Evolutionary conservation across 2,888 invertebrate genomes (phyloP), one percentile per base, ranked within the genome.

Genomic region (Ganaspis brasiliensis): DNA sequence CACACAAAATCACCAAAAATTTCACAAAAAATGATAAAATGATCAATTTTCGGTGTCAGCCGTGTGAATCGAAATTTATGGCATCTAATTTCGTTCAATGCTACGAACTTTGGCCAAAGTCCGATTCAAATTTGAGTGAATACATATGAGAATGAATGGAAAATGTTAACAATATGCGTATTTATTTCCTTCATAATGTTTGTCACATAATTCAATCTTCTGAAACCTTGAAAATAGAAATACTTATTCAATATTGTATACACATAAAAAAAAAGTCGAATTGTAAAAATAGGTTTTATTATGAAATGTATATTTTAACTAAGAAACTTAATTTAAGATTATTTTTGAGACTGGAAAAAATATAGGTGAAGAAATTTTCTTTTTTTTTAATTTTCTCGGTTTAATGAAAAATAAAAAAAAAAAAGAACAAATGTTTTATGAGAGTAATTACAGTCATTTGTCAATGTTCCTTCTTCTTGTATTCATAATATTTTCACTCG

Each of bases 61-160:
- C 24, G 26, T 6, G 61, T 37, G 26, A 61, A 61, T 61, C 24
- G n/a, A 37, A 61, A 61, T 45, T 49, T 19, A 45, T 57, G 56
- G 19, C 21, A 35, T 40, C 52, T 52, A 52, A 52, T 52, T 52
- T 52, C 19, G 52, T 52, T 52, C 52, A 52, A 52, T 52, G 52
- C 16, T 19, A 52, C 19, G 52, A 52, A 52, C 52, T 52, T 52
- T 52, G 52, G 52, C 52, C 52, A 52, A 52, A 52, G 19, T 52
- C 52, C 19, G 52, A 52, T 52, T 52, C 19, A 52, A 52, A 52
- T 52, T 52, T 52, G 52, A 52, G 19, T 19, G 16, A 52, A 52
- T 52, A 52, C 49, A 16, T 9, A 52, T 52, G 19, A 52, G 19
- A 19, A 52, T 52, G 52, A 52, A 52, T 16, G 52, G 52, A 16